phyloP scores from a whole-genome alignment of 1,140 invertebrate genomes.

The Conus ventricosus region DNA sequence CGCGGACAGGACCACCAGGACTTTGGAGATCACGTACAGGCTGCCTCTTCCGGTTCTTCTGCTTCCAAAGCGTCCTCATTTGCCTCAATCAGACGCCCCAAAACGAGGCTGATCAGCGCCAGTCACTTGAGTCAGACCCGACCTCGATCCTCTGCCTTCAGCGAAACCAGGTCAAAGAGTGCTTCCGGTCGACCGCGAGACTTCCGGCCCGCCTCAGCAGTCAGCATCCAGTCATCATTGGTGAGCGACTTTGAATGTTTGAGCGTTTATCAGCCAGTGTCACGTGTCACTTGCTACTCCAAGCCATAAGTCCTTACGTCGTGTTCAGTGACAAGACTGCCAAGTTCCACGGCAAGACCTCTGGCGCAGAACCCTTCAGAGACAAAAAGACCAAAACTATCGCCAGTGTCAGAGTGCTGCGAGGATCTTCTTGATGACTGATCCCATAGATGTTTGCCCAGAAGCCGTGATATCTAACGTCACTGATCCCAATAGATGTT shows the following conservation, averaged over 20 bases:
- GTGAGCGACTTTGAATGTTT: constrained; percentile 61
- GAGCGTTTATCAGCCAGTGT: constrained; percentile 50
- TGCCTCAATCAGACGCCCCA: constrained; percentile 52
- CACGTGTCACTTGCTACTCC: constrained; percentile 42
- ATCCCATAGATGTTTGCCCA: no score
- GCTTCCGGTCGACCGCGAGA: constrained; percentile 55
- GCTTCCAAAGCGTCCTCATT: constrained; percentile 31
- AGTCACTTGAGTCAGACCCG: constrained; percentile 60
- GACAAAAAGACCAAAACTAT: not conserved
- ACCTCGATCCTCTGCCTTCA: constrained; percentile 62
- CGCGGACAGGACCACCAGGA: constrained; percentile 60
- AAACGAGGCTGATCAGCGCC: constrained; percentile 62
- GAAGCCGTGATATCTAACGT: no score
- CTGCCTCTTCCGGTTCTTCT: constrained; percentile 40
- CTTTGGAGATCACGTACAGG: constrained; percentile 55
- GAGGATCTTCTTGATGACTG: not conserved
- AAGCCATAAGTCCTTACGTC: constrained; percentile 25
- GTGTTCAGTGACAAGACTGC: not conserved
- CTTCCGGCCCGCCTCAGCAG: constrained; percentile 51
- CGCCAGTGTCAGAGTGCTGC: not conserved
- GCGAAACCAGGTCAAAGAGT: constrained; percentile 48
- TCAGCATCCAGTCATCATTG: constrained; percentile 34
- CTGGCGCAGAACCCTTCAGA: not conserved
- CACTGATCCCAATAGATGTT: no score
- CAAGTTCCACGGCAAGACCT: not conserved